Evolutionary conservation across 2,113 vertebrate species (phyloP), one percentile per base, ranked within the genome.

Genomic region (Chlorocebus sabaeus): DNA sequence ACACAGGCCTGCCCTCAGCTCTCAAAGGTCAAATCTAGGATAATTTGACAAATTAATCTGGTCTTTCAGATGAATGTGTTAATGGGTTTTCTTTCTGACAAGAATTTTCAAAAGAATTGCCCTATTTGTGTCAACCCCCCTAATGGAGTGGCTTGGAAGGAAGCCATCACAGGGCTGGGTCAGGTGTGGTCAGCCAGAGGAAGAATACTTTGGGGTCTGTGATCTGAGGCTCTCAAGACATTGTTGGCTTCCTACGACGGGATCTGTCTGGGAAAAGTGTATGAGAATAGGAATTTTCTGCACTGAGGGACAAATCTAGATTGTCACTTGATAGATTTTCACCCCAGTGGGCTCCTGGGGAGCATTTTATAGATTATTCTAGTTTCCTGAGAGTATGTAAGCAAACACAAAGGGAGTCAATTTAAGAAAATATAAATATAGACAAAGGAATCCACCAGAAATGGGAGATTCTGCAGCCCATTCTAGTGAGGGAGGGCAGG

Each of bases 1-100:
- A 45, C 68, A 79, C 59, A 90, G 76, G 7, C 38, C 59, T 88
- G 10, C 64, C 83, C 84, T 96, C 30, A 52, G 30, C 9, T 93
- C 79, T 92, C 38, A 48, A 92, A 95, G 57, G 23, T 95, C 88
- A 88, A 80, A 86, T 73, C 75, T 80, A 76, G 64, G 70, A 81
- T 59, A 38, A 92, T 64, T 80, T 64, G 76, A 59, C 80, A 78
- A 48, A 43, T 90, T 91, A 90, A 85, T 48, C 8, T 22, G n/a
- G 80, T 13, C 81, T 96, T 95, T 93, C 83, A 93, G 64, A 90
- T 22, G 30, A 70, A 80, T 76, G 45, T 61, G 27, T 64, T 85
- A 76, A 57, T 25, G 9, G 61, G 10, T 16, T 38, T 25, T 83
- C 61, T 59, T 59, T 64, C 75, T 72, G 83, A 91, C 40, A 70